Base-by-base conservation (phyloP, 2,888 invertebrate species). In the Xylota segnis region DNA sequence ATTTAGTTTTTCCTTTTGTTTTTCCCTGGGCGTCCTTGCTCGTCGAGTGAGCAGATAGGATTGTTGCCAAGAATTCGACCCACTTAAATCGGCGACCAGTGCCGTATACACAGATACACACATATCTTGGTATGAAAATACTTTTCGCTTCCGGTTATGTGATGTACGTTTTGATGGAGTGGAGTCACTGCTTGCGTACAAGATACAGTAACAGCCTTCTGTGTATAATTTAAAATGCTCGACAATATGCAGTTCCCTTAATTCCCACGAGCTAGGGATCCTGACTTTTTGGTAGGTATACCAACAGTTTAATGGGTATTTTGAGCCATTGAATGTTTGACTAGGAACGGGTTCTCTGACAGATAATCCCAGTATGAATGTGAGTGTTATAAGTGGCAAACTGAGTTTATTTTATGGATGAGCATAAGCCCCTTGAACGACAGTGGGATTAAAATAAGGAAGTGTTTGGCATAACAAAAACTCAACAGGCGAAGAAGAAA, bases 61-160 rank as follows among this genome's bases (percentile, higher is more conserved):
- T 32, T 32, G 9, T 23, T 74, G 79, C 74, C 78, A 78, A 83
- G 68, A 72, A 23, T 58, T 56, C 78, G 83, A 74, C 78, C 83
- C 79, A 83, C 70, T 83, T 83, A 65, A 74, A 78, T 63, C 61
- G 47, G 68, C 74, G 63, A 70, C 63, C 40, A 74, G 43, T 47
- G 43, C 43, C 68, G 56, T 75, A 77, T 14, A 14, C 4, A n/a
- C n/a, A n/a, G n/a, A n/a, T n/a, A n/a, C n/a, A n/a, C n/a, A n/a
- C n/a, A n/a, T 12, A 12, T 12, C 45, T 6, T 16, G 3, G 14
- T 37, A 9, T 10, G 12, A 27, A 12, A 52, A 27, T 54, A 40
- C 59, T 65, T 76, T 68, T 16, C 34, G 50, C 70, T 82, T 76
- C 76, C 76, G 70, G 65, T 70, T 76, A 66, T 63, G 40, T 47